These are phyloP conservation scores for Clusia tigrina DNA, from an alignment of 2,888 invertebrate species.

Conservation along the genomic window DNA sequence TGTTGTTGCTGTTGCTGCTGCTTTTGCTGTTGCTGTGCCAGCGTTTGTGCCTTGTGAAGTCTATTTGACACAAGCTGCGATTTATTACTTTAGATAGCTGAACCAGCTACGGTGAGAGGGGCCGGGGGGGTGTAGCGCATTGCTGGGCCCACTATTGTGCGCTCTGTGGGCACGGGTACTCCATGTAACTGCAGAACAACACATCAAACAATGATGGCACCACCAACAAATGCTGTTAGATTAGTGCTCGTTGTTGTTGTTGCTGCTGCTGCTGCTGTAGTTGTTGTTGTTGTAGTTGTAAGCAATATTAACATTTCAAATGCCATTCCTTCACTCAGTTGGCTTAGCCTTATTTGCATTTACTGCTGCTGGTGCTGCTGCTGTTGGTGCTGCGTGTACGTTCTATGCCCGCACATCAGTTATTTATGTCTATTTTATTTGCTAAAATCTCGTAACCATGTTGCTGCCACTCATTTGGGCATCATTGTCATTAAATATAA, in stretches of 20 bases:
- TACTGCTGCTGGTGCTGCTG: no score
- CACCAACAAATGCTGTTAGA: no score
- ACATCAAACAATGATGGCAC: no score
- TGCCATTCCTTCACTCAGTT: no score
- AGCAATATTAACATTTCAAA: not conserved
- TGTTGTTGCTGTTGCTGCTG: not conserved
- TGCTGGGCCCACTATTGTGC: not conserved
- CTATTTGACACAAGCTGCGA: slow-evolving; percentile 1
- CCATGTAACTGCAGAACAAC: not conserved
- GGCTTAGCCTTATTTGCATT: no score
- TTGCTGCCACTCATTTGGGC: no score
- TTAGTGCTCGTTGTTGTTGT: not conserved
- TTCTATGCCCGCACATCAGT: no score
- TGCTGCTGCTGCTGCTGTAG: not conserved
- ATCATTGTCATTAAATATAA: no score
- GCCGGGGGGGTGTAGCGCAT: no score
- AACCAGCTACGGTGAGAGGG: not conserved
- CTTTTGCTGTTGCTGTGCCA: not conserved
- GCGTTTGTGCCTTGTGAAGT: not conserved
- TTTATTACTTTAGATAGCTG: not conserved
- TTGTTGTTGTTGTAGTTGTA: slow-evolving; percentile 2
- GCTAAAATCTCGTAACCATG: no score
- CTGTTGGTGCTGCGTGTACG: no score
- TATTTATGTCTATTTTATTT: not conserved
- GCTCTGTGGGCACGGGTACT: not conserved